Conservation (phyloP, 2,113 vertebrate species). For the Myrmecobius fasciatus region DNA sequence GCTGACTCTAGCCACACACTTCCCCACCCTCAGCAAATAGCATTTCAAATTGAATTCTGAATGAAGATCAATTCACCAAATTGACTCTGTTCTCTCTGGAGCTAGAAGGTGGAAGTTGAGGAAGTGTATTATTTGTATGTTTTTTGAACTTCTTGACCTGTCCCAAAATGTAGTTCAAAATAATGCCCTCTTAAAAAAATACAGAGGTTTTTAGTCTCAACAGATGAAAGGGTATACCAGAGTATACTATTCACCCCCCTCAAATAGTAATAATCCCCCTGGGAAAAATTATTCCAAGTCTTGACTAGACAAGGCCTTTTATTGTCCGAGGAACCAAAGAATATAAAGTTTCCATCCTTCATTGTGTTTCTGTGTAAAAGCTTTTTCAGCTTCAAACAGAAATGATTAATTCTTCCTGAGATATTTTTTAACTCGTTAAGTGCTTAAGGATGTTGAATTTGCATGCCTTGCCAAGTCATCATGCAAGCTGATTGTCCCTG, state of each 20-base stretch:
- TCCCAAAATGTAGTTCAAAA: not conserved
- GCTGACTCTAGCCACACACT: not conserved
- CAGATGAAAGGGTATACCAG: slow-evolving; percentile 31
- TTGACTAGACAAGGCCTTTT: slow-evolving; percentile 54
- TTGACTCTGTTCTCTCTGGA: not conserved
- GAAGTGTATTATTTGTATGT: not conserved
- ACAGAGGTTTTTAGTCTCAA: slow-evolving; percentile 33
- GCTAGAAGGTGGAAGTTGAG: not conserved
- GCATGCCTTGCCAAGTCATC: not conserved
- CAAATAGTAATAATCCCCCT: slow-evolving; percentile 30
- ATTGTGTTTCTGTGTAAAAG: slow-evolving; percentile 66
- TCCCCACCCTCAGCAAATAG: not conserved
- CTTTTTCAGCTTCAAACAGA: slow-evolving; percentile 57
- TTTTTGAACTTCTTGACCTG: slow-evolving; percentile 20
- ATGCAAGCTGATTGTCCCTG: slow-evolving; percentile 20
- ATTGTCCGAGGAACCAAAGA: slow-evolving; percentile 54
- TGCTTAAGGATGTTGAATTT: slow-evolving; percentile 44
- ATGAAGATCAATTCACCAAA: not conserved
- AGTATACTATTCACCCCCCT: slow-evolving; percentile 43
- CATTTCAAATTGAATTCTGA: not conserved
- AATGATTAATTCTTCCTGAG: slow-evolving; percentile 41
- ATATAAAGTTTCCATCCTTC: slow-evolving; percentile 62
- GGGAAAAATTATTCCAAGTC: slow-evolving; percentile 56
- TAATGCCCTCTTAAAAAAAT: not conserved
- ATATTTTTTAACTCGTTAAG: slow-evolving; percentile 51